Evolutionary conservation across 2,113 vertebrate genomes (phyloP).

Genomic region (Enhydra lutris): DNA sequence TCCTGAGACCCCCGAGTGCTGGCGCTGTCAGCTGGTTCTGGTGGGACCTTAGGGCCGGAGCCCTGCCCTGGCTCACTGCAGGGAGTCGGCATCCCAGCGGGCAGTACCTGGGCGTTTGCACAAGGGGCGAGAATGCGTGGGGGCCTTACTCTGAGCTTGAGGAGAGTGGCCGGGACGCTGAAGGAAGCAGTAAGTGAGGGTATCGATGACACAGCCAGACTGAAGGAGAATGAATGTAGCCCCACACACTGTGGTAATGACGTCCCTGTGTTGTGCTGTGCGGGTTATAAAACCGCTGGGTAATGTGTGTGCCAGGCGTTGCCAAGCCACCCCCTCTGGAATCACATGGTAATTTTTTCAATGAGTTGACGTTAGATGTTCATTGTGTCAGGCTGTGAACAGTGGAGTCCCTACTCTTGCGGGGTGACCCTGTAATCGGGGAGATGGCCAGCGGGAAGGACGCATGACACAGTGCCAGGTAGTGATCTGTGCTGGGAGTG

Average conservation of each 20-base stretch:
- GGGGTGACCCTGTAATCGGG: neutral
- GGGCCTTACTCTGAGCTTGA: neutral
- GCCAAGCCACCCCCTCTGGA: neutral
- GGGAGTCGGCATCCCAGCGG: neutral
- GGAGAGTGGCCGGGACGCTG: neutral
- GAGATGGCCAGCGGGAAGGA: neutral
- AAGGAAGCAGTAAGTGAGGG: neutral
- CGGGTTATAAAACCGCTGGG: neutral
- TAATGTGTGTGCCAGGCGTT: neutral
- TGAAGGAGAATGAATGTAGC: neutral
- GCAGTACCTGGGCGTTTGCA: neutral
- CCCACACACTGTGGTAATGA: neutral
- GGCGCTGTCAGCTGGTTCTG: neutral
- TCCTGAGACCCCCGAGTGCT: neutral
- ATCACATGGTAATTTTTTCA: neutral
- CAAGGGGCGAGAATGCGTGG: neutral
- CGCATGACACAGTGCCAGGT: neutral
- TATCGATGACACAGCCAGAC: neutral
- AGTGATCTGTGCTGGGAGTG: neutral
- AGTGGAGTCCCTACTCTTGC: neutral
- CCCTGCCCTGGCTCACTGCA: neutral
- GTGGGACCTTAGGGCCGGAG: neutral
- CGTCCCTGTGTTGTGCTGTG: neutral
- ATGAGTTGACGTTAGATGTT: too few relatives aligned
- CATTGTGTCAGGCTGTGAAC: neutral